Evolutionary conservation across 2,797 vertebrate species (phyloP).

Genomic region (Philypnodon macrostomus): DNA sequence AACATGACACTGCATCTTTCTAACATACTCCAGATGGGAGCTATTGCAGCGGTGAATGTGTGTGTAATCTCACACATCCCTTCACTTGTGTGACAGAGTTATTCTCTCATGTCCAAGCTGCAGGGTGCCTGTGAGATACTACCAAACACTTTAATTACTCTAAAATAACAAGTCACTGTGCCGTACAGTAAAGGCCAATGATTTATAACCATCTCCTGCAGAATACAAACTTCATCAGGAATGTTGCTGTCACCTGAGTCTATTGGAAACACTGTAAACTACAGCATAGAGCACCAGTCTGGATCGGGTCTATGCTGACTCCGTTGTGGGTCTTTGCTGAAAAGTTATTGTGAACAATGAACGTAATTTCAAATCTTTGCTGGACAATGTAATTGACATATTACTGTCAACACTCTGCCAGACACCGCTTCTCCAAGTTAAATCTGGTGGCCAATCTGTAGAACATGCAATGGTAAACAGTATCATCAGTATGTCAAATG

Average conservation of each 20-base stretch:
- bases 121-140: constrained; percentile 3
- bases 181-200: constrained; percentile 14
- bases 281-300: constrained; percentile 16
- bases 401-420: constrained; percentile 3
- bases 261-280: constrained; percentile 41
- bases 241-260: constrained; percentile 33
- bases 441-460: no score
- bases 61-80: constrained; percentile 8
- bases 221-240: constrained; percentile 26
- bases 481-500: no score
- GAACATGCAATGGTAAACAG: no score
- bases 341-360: not conserved
- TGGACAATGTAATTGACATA: not conserved
- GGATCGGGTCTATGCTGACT: constrained; percentile 4
- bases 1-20: constrained; percentile 6
- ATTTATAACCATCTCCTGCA: constrained; percentile 23
- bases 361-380: constrained; percentile 9
- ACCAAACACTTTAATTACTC: constrained; percentile 19
- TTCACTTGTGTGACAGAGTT: constrained; percentile 1
- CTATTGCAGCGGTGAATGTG: not conserved
- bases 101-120: constrained; percentile 9
- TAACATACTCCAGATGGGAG: constrained; percentile 21
- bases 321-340: constrained; percentile 26
- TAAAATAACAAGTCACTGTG: constrained; percentile 3
- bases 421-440: not conserved